Evolutionary conservation across 2,888 invertebrate genomes (phyloP).

Genomic region (Drosophila villosipedis): DNA sequence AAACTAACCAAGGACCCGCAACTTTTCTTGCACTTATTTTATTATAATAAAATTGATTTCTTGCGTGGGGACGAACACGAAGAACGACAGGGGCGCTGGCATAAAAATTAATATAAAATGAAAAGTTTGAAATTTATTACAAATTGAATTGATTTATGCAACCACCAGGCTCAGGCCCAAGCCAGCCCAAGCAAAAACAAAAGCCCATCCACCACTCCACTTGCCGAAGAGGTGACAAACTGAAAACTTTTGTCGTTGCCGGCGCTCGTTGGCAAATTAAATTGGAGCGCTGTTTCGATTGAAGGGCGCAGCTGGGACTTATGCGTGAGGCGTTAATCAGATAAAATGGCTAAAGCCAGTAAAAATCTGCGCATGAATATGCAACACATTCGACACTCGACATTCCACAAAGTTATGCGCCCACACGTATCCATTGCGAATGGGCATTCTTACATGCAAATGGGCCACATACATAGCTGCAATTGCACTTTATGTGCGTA

Average conservation of each 20-base stretch:
- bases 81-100: conserved; percentile 51
- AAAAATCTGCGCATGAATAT: conserved; percentile 46
- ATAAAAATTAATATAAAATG: conserved; percentile 80
- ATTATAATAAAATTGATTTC: conserved; percentile 79
- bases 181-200: neutral
- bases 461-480: conserved; percentile 21
- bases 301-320: conserved; percentile 39
- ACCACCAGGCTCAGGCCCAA: conserved; percentile 10
- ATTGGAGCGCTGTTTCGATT: conserved; percentile 47
- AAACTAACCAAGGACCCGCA: conserved; percentile 59
- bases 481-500: conserved; percentile 19
- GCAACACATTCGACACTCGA: conserved; percentile 30
- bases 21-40: conserved; percentile 74
- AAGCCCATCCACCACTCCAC: conserved; percentile 1
- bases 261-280: conserved; percentile 64
- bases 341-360: conserved; percentile 59
- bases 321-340: conserved; percentile 67
- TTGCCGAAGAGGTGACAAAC: conserved; percentile 71
- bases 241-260: conserved; percentile 64
- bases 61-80: conserved; percentile 29
- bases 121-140: conserved; percentile 80
- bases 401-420: conserved; percentile 60
- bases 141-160: conserved; percentile 80
- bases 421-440: conserved; percentile 50
- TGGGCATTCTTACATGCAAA: conserved; percentile 37